Percentiles rank a stretch among this genome's conserved stretches.
Conservation (phyloP, 1,140 invertebrate species). For the Drosophila pseudoananassae region DNA sequence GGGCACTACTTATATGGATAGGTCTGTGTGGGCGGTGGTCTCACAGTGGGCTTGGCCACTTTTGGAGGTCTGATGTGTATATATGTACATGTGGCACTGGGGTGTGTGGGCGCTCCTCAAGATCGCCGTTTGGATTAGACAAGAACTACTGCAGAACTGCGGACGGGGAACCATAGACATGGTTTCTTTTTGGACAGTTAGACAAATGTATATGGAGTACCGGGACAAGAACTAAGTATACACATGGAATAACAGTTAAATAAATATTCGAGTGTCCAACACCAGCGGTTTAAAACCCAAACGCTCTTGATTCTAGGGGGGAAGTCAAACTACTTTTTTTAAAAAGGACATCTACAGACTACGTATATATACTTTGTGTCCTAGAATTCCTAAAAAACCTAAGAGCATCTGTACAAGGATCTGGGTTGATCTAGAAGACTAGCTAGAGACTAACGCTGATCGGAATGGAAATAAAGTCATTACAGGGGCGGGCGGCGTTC, state of each 20-base stretch:
- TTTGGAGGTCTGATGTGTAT: slow-evolving; percentile 51
- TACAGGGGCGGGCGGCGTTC: slow-evolving; percentile 19
- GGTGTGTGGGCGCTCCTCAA: slow-evolving; percentile 42
- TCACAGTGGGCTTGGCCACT: slow-evolving; percentile 15
- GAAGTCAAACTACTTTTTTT: slow-evolving; percentile 45
- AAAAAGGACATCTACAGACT: slow-evolving; percentile 37
- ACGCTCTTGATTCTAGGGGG: slow-evolving; percentile 7
- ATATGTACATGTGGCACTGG: slow-evolving; percentile 44
- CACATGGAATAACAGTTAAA: slow-evolving; percentile 46
- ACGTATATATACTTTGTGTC: slow-evolving; percentile 73
- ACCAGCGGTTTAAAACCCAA: slow-evolving; percentile 46
- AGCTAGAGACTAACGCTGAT: slow-evolving; percentile 35
- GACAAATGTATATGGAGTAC: slow-evolving; percentile 43
- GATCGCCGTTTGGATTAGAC: slow-evolving; percentile 63
- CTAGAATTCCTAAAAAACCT: slow-evolving; percentile 8
- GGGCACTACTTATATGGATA: slow-evolving; percentile 31
- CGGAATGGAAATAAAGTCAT: slow-evolving; percentile 31
- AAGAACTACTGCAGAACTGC: slow-evolving; percentile 63
- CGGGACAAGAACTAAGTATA: slow-evolving; percentile 38
- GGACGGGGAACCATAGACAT: slow-evolving; percentile 35
- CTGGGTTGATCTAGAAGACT: slow-evolving; percentile 3
- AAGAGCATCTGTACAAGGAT: slow-evolving; percentile 56
- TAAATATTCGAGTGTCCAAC: slow-evolving; percentile 59
- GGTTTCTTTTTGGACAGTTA: slow-evolving; percentile 44
- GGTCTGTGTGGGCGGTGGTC: slow-evolving; percentile 29